Evolutionary conservation across 2,888 invertebrate genomes (phyloP).

Genomic region (Malthinus seriepunctatus): DNA sequence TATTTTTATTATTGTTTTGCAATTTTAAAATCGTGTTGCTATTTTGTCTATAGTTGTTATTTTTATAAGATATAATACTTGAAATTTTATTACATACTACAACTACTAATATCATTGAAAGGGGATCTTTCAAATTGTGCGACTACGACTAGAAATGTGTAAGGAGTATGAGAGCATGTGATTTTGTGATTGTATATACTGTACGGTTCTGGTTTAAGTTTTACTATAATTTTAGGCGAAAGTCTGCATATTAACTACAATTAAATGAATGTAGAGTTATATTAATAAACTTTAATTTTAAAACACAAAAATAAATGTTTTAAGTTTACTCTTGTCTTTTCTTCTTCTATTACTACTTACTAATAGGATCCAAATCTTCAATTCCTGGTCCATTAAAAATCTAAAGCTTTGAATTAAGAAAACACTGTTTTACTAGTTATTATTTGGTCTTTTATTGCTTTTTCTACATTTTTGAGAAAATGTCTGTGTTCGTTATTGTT

Average conservation of each 20-base stretch:
- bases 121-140: not conserved
- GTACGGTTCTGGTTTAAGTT: slow-evolving; percentile 18
- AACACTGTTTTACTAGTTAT: no score
- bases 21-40: not conserved
- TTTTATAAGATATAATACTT: not conserved
- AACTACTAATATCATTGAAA: not conserved
- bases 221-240: slow-evolving; percentile 16
- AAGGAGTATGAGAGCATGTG: not conserved
- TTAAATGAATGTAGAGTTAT: slow-evolving; percentile 35
- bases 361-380: no score
- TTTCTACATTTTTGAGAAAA: no score
- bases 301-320: not conserved
- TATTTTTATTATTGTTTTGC: slow-evolving; percentile 3
- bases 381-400: no score
- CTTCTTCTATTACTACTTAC: no score
- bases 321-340: no score
- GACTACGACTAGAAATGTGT: not conserved
- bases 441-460: no score
- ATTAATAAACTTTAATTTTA: slow-evolving; percentile 33
- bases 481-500: no score
- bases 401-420: no score
- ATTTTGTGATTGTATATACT: slow-evolving; percentile 7
- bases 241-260: slow-evolving; percentile 13
- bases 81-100: not conserved
- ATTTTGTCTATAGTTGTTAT: slow-evolving; percentile 6